Evolutionary conservation across 2,113 vertebrate species (phyloP), one percentile per base, ranked within the genome.

Genomic region (Labrus mixtus): DNA sequence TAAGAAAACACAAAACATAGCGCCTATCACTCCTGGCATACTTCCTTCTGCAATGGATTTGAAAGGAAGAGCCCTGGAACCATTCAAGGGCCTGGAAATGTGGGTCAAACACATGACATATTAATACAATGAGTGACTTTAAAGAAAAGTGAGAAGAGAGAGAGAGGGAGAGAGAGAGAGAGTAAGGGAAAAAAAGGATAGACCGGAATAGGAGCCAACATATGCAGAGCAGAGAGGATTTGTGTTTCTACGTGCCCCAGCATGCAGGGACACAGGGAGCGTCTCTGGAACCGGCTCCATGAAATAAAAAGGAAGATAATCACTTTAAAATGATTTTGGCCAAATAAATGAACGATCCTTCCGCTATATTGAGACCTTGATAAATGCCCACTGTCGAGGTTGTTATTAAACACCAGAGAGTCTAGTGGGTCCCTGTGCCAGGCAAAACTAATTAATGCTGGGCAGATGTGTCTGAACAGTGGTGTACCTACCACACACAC

Each of bases 401-500:
- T 82, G 82, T 88, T 93, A 93, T 93, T 92, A 92, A 94, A 92
- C 85, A 91, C 83, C 78, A 81, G 76, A 85, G 90, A 88, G 88
- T 88, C 76, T 68, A 72, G 62, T 73, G 16, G 65, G 81, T 89
- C 82, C 83, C 88, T 73, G 71, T 79, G 87, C 89, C 85, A 84
- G 87, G 84, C 86, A 90, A 92, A 93, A 93, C 90, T 92, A 91
- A 94, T 95, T 92, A 93, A 90, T 93, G 82, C 82, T 51, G 79
- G 74, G 92, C 91, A 93, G 92, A 92, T 92, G 89, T 89, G 89
- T 87, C 88, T 91, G 90, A 87, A 87, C 92, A 86, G 82, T 56
- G 63, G 76, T 58, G 60, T 67, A 25, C 72, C 78, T 22, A 67
- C 46, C 76, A 59, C 73, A 57, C 64, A 23, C 58, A 25, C 48